Percentiles rank a stretch among this genome's conserved stretches.
phyloP scores from a whole-genome alignment of 2,113 vertebrate genomes.

The Microtus montanus region DNA sequence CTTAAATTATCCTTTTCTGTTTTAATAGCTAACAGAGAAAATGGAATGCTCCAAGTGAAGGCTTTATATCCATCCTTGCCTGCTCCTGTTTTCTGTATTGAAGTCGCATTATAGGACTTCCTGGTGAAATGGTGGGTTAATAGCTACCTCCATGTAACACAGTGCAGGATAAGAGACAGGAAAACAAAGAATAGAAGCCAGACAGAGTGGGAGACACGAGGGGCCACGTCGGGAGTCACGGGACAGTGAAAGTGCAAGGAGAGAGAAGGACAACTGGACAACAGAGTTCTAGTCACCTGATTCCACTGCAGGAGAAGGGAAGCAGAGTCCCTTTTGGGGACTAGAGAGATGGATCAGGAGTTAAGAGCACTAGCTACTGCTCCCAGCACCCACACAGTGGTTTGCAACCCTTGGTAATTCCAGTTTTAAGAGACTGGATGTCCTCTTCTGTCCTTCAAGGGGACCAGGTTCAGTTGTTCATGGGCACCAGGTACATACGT shows the following conservation, averaged over 20 bases:
- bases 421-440: background rate
- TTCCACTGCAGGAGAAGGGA: too few relatives aligned
- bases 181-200: background rate
- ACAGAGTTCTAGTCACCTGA: background rate
- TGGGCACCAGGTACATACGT: background rate
- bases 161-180: background rate
- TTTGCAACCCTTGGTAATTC: background rate
- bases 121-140: background rate
- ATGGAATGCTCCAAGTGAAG: background rate
- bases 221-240: background rate
- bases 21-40: background rate
- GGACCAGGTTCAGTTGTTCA: background rate
- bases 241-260: background rate
- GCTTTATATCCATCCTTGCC: background rate
- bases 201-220: background rate
- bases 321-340: background rate
- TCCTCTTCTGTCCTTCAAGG: background rate
- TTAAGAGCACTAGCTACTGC: too few relatives aligned
- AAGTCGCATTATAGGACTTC: background rate
- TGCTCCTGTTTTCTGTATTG: background rate
- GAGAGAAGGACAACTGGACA: background rate
- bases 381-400: background rate
- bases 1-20: background rate
- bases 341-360: background rate
- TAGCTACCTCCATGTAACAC: background rate